Evolutionary conservation across 2,888 invertebrate species (phyloP), one percentile per base, ranked within the genome.

Genomic region (Philereme transversata): DNA sequence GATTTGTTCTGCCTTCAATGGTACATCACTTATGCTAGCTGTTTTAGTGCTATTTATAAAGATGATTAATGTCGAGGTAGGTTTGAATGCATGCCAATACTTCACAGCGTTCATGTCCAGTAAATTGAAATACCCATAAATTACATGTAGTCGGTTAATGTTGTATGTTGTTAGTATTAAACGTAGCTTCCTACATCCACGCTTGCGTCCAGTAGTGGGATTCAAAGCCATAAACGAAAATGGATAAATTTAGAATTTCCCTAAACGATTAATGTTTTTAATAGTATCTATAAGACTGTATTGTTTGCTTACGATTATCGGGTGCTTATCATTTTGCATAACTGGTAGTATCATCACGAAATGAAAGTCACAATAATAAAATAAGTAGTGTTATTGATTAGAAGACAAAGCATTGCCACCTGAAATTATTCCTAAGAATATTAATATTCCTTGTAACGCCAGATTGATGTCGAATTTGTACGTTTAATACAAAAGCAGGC

Each of bases 121-220:
- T 64, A 35, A 36, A 66, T 59, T 65, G 43, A 60, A 60, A 60
- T 68, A 67, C 63, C 62, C 66, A 73, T 71, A 74, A 63, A 65
- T 66, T 70, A 70, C 67, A 57, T 62, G 68, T 79, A 78, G 72
- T 57, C 7, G 4, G 10, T 59, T 65, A 74, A 76, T 79, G 77
- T 82, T 80, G 79, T 80, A 70, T 78, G 77, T 81, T 83, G 74
- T 78, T 81, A 82, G 78, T 76, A 75, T 74, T 76, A 74, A 71
- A 72, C 65, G 73, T 81, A 80, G 75, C 71, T 71, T 76, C 73
- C 74, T 77, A 77, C 68, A 77, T 76, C 73, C 83, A 82, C 78
- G 87, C 87, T 87, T 87, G 77, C 86, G 85, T 88, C 83, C 86
- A 81, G 75, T 84, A 81, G 79, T 66, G 61, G 36, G 36, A 33